Base-by-base conservation (phyloP, 2,888 invertebrate genomes). In the Drosophila longiperda region DNA sequence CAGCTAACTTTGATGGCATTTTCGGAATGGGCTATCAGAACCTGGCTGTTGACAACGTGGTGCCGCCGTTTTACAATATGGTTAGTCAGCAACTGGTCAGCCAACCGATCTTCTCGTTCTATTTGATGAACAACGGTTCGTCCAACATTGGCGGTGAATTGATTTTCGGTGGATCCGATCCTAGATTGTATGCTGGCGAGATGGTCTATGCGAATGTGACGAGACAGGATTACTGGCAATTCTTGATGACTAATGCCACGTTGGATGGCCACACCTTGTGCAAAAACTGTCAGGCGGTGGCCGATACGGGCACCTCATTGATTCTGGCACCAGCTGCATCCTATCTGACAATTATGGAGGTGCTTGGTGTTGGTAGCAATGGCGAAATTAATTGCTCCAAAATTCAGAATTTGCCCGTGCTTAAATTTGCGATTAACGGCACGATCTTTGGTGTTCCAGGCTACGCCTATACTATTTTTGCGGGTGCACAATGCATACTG, bases 1-100 rank as follows among this genome's bases (percentile, higher is more conserved):
- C 97, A 55, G 98, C 98, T 73, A 97, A 97, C 93, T 99, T 99
- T 93, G 99, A 99, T 93, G 98, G 99, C 75, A 99, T 99, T 91
- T 94, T 99, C 71, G 99, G 99, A 76, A 95, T 99, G 96, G 98
- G 95, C 5, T 99, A 97, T 93, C 94, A 94, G 79, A 95, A 95
- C 34, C 97, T 99, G 91, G 94, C 99, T 0, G 97, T 97, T 69
- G 97, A 98, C 93, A 95, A 96, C 75, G 98, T 99, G 58, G 93
- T 94, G 33, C 98, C 99, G 1, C 97, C 98, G 61, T 98, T 99
- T 93, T 96, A 98, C 93, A 97, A 97, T 92, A 97, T 99, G 97
- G 94, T 97, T 65, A 93, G 94, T 20, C 98, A 99, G 93, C 94
- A 94, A 0, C 93, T 96, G 33, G 94, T 97, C 65, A 87, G 94